Evolutionary conservation across 2,888 invertebrate genomes (phyloP), one percentile per base, ranked within the genome.

Genomic region (Tipula vernalis): DNA sequence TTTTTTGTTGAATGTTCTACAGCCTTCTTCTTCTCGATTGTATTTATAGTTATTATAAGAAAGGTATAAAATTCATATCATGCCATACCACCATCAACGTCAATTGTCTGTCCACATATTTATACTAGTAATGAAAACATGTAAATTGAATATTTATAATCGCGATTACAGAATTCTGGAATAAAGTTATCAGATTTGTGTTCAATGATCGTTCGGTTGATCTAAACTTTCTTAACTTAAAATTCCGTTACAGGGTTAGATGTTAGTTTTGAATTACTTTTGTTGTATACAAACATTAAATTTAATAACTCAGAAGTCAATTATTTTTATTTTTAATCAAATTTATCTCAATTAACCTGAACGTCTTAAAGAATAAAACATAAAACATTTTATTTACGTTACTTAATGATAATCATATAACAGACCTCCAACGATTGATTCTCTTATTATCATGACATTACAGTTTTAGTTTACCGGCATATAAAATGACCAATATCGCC

Each of bases 301-400:
- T 15, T n/a, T 51, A n/a, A 51, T 15, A 83, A 36, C 83, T 83
- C 83, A 84, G 84, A 85, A 42, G 85, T 85, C 44, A 39, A 44
- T 41, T 18, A 10, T 3, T 18, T 18, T 42, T 15, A 6, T 8
- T 85, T 42, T 18, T 85, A 85, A 85, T 85, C 85, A 42, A 85
- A 44, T 85, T 44, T 85, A 85, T 42, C 39, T 42, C 85, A 44
- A 44, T 85, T 85, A 85, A 85, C 85, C 85, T 18, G 39, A 18
- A 18, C 5, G 5, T 44, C 85, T 39, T 84, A 41, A 39, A 39
- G n/a, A 15, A 39, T 15, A 36, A 83, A 1, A 5, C 12, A 39
- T 39, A 12, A 83, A 83, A 83, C 36, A 13, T 36, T 13, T 83
- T 83, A 28, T 83, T 36, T 28, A 10, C 12, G 71, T 1, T 36